A percentile compares a stretch with the other conserved stretches of the same genome.
These are phyloP conservation scores for Epicauta chinensis DNA, from an alignment of 1,140 invertebrate genomes.

Conservation along the genomic window DNA sequence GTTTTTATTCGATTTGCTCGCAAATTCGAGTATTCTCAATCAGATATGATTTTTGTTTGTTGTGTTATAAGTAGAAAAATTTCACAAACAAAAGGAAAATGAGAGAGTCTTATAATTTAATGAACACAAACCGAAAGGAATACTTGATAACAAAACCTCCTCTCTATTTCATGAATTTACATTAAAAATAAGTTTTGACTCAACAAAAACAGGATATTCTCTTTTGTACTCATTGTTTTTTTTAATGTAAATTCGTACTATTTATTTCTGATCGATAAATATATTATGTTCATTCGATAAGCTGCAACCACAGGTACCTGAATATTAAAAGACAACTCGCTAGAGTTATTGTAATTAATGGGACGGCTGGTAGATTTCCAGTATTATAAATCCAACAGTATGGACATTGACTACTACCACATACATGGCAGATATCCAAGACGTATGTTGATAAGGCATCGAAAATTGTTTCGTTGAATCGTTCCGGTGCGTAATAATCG, in stretches of 20 bases:
- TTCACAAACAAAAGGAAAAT: not conserved
- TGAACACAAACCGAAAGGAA: not conserved
- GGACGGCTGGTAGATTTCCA: constrained; percentile 44
- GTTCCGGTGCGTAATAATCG: constrained; percentile 96
- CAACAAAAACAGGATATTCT: not conserved
- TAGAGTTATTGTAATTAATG: constrained; percentile 34
- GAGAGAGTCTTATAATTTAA: no score
- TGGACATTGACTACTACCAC: constrained; percentile 94
- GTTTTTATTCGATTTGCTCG: not conserved
- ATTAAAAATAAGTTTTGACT: not conserved
- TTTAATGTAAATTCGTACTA: constrained; percentile 1
- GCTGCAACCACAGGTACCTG: constrained; percentile 38
- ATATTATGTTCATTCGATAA: constrained; percentile 7
- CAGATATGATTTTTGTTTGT: constrained; percentile 9
- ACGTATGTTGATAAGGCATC: constrained; percentile 82
- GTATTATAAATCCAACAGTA: constrained; percentile 89
- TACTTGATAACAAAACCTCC: no score
- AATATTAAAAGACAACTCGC: constrained; percentile 36
- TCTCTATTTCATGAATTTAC: not conserved
- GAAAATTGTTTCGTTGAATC: constrained; percentile 91
- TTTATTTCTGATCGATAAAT: not conserved
- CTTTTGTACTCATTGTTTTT: constrained; percentile 2
- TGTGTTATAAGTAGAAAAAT: constrained; percentile 13
- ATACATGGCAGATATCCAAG: constrained; percentile 96
- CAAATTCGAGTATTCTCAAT: not conserved